Base-by-base conservation (phyloP, 2,888 invertebrate genomes). In the Drosophila incognita region DNA sequence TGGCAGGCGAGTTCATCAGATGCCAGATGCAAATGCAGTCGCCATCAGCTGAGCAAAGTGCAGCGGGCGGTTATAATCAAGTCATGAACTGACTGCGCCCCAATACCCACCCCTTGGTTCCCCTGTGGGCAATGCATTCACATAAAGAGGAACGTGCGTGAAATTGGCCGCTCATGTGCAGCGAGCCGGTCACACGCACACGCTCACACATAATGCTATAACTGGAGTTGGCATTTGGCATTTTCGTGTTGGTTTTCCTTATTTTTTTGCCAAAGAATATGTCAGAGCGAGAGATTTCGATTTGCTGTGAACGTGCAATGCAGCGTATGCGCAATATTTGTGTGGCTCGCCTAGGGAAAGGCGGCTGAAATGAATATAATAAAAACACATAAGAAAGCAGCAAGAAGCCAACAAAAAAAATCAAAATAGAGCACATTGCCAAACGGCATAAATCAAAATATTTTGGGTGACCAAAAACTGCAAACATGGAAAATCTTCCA, bases 11-110 rank as follows among this genome's bases (percentile, higher is more conserved):
- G 80, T 76, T 74, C 81, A 83, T 87, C 89, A 85, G 76, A 36
- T 79, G 87, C 75, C 86, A 83, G 69, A 83, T 81, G 83, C 83
- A 78, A 77, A 84, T 84, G 78, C 65, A 72, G 79, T 79, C 66
- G 82, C 72, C 89, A 86, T 81, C 87, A 76, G 81, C 74, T 78
- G 84, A 69, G 83, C 79, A 70, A 69, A 76, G 89, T 76, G 77
- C 89, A 85, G 69, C 84, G 71, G 74, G 70, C 87, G 82, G 56
- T 74, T 83, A 87, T 85, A 89, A 89, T 85, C 84, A 85, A 89
- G 87, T 89, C 87, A 82, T 80, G 89, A 80, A 68, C 70, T 74
- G 73, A 56, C 63, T 71, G 57, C 51, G 42, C 48, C 29, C 36
- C 40, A 33, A 27, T 35, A 49, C 31, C 49, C 51, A 18, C 56